Conservation (phyloP, 2,113 vertebrate genomes). For the Pitta sordida region DNA sequence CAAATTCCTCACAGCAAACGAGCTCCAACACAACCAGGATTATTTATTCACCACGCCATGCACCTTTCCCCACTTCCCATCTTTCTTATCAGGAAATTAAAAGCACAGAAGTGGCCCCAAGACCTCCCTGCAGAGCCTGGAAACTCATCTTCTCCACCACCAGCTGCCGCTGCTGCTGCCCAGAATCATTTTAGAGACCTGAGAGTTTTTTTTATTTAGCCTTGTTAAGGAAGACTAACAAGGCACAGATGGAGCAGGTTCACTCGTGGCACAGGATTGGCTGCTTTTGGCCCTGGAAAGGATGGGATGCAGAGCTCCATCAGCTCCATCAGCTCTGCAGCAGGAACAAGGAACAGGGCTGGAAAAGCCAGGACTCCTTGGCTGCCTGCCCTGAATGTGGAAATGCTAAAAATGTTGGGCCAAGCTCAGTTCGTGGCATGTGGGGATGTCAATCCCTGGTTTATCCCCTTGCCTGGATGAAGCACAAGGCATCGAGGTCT, state of each 20-base stretch:
- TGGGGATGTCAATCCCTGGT: neutral
- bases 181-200: neutral
- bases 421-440: neutral
- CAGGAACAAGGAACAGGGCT: neutral
- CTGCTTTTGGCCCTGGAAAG: neutral
- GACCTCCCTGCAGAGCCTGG: neutral
- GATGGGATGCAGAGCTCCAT: neutral
- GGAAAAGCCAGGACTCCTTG: neutral
- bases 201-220: neutral
- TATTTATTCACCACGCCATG: neutral
- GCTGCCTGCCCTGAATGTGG: neutral
- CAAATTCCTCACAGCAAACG: neutral
- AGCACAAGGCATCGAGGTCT: neutral
- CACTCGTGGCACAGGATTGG: neutral
- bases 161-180: neutral
- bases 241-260: neutral
- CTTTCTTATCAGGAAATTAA: neutral
- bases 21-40: neutral
- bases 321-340: neutral
- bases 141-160: neutral
- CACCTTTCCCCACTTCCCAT: neutral
- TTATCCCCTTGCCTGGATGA: neutral
- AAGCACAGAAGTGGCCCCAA: neutral
- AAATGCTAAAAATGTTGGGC: neutral
- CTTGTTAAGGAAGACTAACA: neutral